Base-by-base conservation (phyloP, 1,140 invertebrate species). In the Temnothorax curvispinosus region DNA sequence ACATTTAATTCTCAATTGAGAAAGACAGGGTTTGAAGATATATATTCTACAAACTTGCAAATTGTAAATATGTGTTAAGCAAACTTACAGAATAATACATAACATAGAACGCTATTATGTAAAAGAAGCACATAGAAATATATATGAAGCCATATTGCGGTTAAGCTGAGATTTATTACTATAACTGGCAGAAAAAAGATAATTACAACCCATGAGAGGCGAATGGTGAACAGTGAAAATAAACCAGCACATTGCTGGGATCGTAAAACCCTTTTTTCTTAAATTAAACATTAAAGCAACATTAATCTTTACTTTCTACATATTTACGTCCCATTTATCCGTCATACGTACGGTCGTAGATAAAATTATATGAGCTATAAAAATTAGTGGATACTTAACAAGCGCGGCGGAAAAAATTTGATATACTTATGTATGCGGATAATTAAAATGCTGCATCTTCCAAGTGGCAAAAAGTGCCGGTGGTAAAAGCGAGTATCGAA, bases 241-340 rank as follows among this genome's bases (percentile, higher is more conserved):
- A 72, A 72, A 72, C 13, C 69, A 18, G 47, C 15, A 18, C 1
- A 21, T 72, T 72, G 44, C 3, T 15, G 21, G 44, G 27, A 50
- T 72, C 47, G 69, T 72, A 72, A 72, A 72, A 52, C 32, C 7
- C 8, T 58, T 52, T 35, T 35, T 62, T 18, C 60, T 27, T 18
- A 50, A 52, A 27, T 71, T 27, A 18, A 21, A 35, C 27, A 52
- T 18, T 27, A 41, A 47, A 50, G 13, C 69, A 52, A 27, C 8
- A 72, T 62, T 62, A 35, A 62, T 35, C 60, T 62, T 35, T 62
- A 62, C 44, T 72, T 72, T 72, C 69, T 44, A 72, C 69, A 32
- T 15, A 32, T 72, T 72, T 52, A 52, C 47, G 21, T 72, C 27
- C 8, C 27, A 32, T 72, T 35, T 52, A 50, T 44, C 21, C 47